Percentiles rank a stretch among this genome's conserved stretches.
Conservation (phyloP, 2,888 invertebrate species). For the Athalia rosae region DNA sequence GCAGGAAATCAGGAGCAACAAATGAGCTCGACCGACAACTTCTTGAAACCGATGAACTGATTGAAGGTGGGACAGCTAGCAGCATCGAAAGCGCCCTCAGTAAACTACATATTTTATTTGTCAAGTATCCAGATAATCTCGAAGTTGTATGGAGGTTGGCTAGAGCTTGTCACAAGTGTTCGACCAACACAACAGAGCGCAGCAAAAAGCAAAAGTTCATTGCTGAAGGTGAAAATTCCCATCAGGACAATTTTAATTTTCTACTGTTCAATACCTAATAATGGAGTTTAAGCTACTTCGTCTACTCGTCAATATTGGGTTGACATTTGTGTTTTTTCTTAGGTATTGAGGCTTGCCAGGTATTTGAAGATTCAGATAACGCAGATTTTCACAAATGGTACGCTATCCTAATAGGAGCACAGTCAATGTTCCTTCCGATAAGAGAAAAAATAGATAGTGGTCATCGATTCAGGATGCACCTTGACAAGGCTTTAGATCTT, state of each 20-base stretch:
- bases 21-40: slow-evolving; percentile 59
- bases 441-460: slow-evolving; percentile 82
- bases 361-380: slow-evolving; percentile 75
- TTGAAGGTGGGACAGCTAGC: slow-evolving; percentile 53
- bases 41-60: slow-evolving; percentile 58
- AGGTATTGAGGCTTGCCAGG: slow-evolving; percentile 78
- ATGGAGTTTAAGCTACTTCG: background rate
- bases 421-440: slow-evolving; percentile 77
- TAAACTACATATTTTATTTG: slow-evolving; percentile 59
- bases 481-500: slow-evolving; percentile 79
- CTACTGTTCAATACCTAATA: background rate
- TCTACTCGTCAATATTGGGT: background rate
- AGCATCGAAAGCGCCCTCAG: slow-evolving; percentile 55
- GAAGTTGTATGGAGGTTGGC: slow-evolving; percentile 69
- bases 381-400: slow-evolving; percentile 84
- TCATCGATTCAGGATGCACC: slow-evolving; percentile 80
- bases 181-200: slow-evolving; percentile 53
- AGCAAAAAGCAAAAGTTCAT: slow-evolving; percentile 57
- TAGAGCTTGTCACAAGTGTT: slow-evolving; percentile 63
- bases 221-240: slow-evolving; percentile 60
- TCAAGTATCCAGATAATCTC: slow-evolving; percentile 61
- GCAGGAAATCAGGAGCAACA: slow-evolving; percentile 64
- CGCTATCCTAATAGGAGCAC: slow-evolving; percentile 80
- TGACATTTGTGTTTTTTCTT: background rate
- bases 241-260: background rate